Percentiles rank a stretch among this genome's conserved stretches.
These are phyloP conservation scores for Biston stratarius DNA, from an alignment of 2,888 invertebrate species.

Conservation along the genomic window DNA sequence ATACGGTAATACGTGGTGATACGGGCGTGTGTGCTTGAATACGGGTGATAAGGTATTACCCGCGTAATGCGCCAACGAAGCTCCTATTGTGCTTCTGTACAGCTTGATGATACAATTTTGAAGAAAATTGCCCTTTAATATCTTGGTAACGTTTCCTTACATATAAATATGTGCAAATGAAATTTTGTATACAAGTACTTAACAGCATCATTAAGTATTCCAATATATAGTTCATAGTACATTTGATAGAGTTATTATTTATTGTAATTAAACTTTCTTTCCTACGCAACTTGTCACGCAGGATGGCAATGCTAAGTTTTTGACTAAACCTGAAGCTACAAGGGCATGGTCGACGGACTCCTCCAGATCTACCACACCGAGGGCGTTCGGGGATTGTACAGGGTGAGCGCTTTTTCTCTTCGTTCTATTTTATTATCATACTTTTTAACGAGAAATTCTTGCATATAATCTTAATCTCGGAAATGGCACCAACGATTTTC, in stretches of 20 bases:
- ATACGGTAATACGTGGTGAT: constrained; percentile 18
- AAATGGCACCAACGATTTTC: too few relatives aligned
- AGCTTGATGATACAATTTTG: constrained; percentile 28
- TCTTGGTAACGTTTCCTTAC: neutral
- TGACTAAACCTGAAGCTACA: constrained; percentile 81
- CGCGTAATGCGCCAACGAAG: constrained; percentile 23
- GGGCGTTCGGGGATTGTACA: constrained; percentile 96
- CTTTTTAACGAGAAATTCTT: too few relatives aligned
- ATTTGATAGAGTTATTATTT: too few relatives aligned
- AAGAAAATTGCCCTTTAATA: constrained; percentile 18
- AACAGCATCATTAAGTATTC: too few relatives aligned
- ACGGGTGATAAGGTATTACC: constrained; percentile 27
- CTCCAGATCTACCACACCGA: constrained; percentile 95
- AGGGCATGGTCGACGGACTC: constrained; percentile 96
- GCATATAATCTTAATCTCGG: too few relatives aligned
- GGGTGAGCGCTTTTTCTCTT: constrained; percentile 86
- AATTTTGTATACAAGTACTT: neutral
- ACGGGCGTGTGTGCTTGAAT: constrained; percentile 20
- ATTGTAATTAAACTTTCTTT: too few relatives aligned
- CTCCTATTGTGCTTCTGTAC: constrained; percentile 29
- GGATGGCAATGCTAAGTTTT: too few relatives aligned
- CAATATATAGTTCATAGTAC: too few relatives aligned
- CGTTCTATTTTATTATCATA: too few relatives aligned
- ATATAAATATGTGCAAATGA: neutral
- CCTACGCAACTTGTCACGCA: too few relatives aligned